Evolutionary conservation across 2,797 vertebrate genomes (phyloP).

Genomic region (Periophthalmus magnuspinnatus): DNA sequence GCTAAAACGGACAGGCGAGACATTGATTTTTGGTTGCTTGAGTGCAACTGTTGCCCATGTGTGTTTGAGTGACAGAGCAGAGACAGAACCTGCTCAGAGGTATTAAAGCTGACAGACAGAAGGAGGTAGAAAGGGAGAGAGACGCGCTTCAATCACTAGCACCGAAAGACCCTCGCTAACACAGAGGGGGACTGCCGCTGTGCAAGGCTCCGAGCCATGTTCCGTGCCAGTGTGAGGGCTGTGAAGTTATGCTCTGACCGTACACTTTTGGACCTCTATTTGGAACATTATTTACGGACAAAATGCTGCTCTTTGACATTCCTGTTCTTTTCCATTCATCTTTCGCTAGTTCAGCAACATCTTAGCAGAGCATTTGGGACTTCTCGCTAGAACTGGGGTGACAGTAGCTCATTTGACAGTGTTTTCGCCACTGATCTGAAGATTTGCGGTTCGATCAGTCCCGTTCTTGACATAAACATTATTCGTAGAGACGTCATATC

Average conservation of each 20-base stretch:
- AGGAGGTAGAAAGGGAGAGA: slow-evolving; percentile 50
- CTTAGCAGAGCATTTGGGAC: no score
- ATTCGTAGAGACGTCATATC: no score
- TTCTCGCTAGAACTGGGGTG: no score
- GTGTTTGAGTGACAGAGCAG: slow-evolving; percentile 69
- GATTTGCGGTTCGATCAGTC: no score
- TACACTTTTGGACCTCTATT: no score
- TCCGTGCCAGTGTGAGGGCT: not conserved
- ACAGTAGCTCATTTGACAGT: no score
- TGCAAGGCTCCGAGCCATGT: slow-evolving; percentile 6
- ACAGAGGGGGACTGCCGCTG: slow-evolving; percentile 36
- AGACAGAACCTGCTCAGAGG: slow-evolving; percentile 68
- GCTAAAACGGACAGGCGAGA: slow-evolving; percentile 37
- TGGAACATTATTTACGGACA: no score
- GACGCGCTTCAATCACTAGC: slow-evolving; percentile 63
- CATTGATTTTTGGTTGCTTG: slow-evolving; percentile 62
- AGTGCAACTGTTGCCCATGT: slow-evolving; percentile 44
- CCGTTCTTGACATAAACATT: no score
- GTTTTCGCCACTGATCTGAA: no score
- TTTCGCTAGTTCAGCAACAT: no score
- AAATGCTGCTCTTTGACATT: no score
- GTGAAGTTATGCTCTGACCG: not conserved
- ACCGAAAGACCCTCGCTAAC: slow-evolving; percentile 32
- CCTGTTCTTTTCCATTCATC: no score
- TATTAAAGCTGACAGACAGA: slow-evolving; percentile 70